These are phyloP conservation scores for Drosophila kanapiae DNA, from an alignment of 1,140 invertebrate genomes.

Conservation along the genomic window DNA sequence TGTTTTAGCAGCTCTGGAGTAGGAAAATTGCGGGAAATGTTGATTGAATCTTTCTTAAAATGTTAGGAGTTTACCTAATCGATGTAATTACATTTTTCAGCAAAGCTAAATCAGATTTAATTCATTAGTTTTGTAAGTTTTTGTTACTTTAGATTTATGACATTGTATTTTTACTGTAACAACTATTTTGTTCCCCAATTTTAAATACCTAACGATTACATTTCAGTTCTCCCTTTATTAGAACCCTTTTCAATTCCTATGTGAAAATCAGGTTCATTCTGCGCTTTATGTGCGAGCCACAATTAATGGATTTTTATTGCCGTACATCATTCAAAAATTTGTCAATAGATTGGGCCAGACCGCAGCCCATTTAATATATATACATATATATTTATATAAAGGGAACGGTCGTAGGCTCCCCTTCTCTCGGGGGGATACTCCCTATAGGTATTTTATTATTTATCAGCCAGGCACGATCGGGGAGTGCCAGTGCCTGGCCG, in stretches of 20 bases:
- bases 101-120: background rate
- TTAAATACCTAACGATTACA: background rate
- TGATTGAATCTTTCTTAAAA: background rate
- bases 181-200: background rate
- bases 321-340: slow-evolving; percentile 79
- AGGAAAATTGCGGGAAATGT: background rate
- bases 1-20: too few relatives aligned
- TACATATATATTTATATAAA: slow-evolving; percentile 39
- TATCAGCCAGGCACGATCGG: slow-evolving; percentile 69
- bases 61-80: accelerated
- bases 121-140: background rate
- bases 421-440: slow-evolving; percentile 34
- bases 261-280: slow-evolving; percentile 25
- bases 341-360: slow-evolving; percentile 73
- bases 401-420: slow-evolving; percentile 2
- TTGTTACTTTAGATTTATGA: background rate
- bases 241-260: background rate
- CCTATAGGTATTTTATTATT: slow-evolving; percentile 82
- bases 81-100: too few relatives aligned
- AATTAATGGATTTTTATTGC: slow-evolving; percentile 79
- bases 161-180: too few relatives aligned
- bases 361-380: slow-evolving; percentile 76
- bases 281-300: slow-evolving; percentile 24
- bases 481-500: slow-evolving; percentile 32
- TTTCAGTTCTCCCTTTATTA: background rate